These are phyloP conservation scores for Noctuana brunneofusca DNA, from an alignment of 2,888 invertebrate genomes.

Conservation along the genomic window DNA sequence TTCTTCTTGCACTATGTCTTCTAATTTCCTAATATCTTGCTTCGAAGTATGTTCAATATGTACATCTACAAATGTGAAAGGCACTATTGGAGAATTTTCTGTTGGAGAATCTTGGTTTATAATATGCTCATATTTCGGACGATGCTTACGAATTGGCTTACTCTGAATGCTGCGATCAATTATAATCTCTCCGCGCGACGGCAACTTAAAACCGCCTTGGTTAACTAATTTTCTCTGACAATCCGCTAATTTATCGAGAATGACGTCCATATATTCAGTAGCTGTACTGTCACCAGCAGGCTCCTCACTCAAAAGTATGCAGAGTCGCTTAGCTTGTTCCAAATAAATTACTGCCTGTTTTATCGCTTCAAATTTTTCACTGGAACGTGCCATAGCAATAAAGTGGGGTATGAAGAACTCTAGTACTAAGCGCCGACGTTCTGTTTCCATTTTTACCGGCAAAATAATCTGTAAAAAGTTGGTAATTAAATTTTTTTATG, in stretches of 20 bases:
- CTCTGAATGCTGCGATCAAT: slow-evolving; percentile 48
- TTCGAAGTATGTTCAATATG: slow-evolving; percentile 54
- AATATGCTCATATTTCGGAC: slow-evolving; percentile 63
- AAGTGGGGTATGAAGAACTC: slow-evolving; percentile 89
- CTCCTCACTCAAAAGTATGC: slow-evolving; percentile 83
- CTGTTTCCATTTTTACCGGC: slow-evolving; percentile 78
- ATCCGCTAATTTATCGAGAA: slow-evolving; percentile 78
- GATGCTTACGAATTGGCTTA: slow-evolving; percentile 53
- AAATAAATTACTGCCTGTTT: slow-evolving; percentile 86
- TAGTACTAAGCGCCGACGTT: slow-evolving; percentile 84
- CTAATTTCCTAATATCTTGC: slow-evolving; percentile 50
- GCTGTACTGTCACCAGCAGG: slow-evolving; percentile 81
- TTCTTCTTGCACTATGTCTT: slow-evolving; percentile 48
- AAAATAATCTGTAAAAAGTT: slow-evolving; percentile 70
- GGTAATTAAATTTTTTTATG: no score
- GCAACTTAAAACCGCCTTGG: slow-evolving; percentile 68
- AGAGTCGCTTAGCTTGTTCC: slow-evolving; percentile 87
- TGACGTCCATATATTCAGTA: slow-evolving; percentile 77
- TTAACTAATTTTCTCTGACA: slow-evolving; percentile 71
- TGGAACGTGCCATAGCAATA: slow-evolving; percentile 86
- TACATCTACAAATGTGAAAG: slow-evolving; percentile 71
- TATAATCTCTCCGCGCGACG: slow-evolving; percentile 62
- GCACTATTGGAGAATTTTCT: slow-evolving; percentile 52
- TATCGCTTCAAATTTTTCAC: slow-evolving; percentile 83
- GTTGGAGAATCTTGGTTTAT: slow-evolving; percentile 64